A percentile compares a stretch with the other conserved stretches of the same genome.
Conservation (phyloP, 2,888 invertebrate species). For the Aphidoletes aphidimyza region DNA sequence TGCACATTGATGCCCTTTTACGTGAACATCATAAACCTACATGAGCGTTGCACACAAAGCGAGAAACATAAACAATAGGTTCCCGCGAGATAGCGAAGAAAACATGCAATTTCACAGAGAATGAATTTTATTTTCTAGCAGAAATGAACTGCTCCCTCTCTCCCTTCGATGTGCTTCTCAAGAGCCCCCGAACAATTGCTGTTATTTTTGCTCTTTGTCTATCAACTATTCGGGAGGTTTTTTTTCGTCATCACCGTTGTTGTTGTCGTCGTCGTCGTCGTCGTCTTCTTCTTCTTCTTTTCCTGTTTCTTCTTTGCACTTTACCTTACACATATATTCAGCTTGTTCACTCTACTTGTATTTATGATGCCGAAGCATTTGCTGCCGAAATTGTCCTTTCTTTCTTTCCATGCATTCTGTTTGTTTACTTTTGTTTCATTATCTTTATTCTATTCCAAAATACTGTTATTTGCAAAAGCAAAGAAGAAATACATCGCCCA, state of each 20-base stretch:
- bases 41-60: background rate
- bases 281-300: background rate
- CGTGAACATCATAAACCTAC: background rate
- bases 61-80: constrained; percentile 40
- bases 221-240: too few relatives aligned
- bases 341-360: background rate
- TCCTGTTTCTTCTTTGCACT: background rate
- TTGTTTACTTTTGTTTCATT: constrained; percentile 26
- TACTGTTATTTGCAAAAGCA: background rate
- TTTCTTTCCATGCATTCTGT: background rate
- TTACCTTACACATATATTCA: too few relatives aligned
- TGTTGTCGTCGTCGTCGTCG: background rate
- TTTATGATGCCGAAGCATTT: background rate
- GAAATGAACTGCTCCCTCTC: constrained; percentile 54
- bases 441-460: background rate
- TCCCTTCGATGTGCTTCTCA: background rate
- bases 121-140: constrained; percentile 55
- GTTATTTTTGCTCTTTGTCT: background rate
- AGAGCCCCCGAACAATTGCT: background rate
- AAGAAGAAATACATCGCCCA: background rate
- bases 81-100: constrained; percentile 55
- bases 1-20: constrained; percentile 28
- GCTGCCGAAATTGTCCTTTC: background rate
- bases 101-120: constrained; percentile 56
- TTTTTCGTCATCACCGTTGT: background rate